These are phyloP conservation scores for Venusia cambrica DNA, from an alignment of 2,888 invertebrate genomes.

Conservation along the genomic window DNA sequence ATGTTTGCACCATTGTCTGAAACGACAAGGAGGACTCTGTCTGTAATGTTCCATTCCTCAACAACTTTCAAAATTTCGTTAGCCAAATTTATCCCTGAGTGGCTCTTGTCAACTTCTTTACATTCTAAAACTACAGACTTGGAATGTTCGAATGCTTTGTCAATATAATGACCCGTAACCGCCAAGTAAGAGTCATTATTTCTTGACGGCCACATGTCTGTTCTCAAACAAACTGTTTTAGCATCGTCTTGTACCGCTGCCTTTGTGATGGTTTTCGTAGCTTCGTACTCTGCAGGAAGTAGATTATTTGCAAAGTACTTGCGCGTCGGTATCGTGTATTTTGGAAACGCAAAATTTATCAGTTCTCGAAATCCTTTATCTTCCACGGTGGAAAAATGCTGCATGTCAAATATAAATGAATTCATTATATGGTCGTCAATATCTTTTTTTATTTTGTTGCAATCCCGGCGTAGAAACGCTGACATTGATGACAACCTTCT, in stretches of 20 bases:
- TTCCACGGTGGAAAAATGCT: constrained; percentile 27
- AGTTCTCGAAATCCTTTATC: constrained; percentile 24
- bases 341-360: constrained; percentile 23
- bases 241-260: background rate
- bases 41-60: constrained; percentile 6
- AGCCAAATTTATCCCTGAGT: background rate
- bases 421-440: constrained; percentile 26
- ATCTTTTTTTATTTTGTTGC: constrained; percentile 21
- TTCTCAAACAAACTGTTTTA: background rate
- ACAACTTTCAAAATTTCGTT: background rate
- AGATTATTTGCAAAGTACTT: constrained; percentile 30
- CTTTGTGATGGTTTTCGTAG: constrained; percentile 6
- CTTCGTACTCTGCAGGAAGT: constrained; percentile 18
- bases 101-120: background rate
- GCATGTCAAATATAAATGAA: constrained; percentile 24
- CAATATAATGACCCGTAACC: background rate
- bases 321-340: constrained; percentile 24
- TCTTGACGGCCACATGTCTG: background rate
- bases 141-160: background rate
- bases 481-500: background rate
- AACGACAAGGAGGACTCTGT: constrained; percentile 9
- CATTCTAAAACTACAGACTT: background rate
- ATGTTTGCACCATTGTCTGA: constrained; percentile 15
- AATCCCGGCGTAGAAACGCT: constrained; percentile 7
- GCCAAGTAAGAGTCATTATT: background rate